Evolutionary conservation across 2,113 vertebrate genomes (phyloP), one percentile per base, ranked within the genome.

Genomic region (Eulemur rufifrons): DNA sequence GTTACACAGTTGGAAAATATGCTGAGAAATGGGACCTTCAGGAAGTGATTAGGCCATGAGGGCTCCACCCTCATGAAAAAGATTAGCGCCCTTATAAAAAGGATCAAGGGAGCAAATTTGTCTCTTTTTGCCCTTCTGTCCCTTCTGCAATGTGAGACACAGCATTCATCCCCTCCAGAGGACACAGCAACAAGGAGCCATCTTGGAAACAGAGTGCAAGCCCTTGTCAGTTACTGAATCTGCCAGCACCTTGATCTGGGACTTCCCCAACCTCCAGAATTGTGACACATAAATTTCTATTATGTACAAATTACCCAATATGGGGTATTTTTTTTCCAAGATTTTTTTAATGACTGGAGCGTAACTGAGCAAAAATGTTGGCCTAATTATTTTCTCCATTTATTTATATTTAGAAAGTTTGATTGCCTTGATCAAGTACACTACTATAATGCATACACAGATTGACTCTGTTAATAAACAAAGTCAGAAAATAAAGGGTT

Each of bases 401-500:
- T 95, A 64, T 82, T 86, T 94, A 15, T n/a, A 71, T 89, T 59
- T 85, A 87, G 74, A 95, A 63, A 11, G 10, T 89, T 83, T 91
- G 7, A 88, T 88, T 71, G 29, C 21, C 29, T 93, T 93, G 50
- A 76, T 91, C 85, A 94, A 94, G 34, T 91, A 6, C 25, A 71
- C 23, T 93, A 42, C 27, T 89, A 29, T 91, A 14, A 78, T 81
- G 27, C 13, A 85, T 2, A 64, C 27, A 86, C 15, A 92, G 15
- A 91, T 59, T 88, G 52, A 92, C 39, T 56, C 18, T 93, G n/a
- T 45, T 85, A 73, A 95, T 84, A 83, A 95, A 93, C 25, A 54
- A 25, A 76, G n/a, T 84, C 23, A 89, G 27, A 89, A 95, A 89
- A 45, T 86, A 37, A 91, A 96, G 15, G 74, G 71, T 93, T 93